Evolutionary conservation across 2,888 invertebrate genomes (phyloP).

Genomic region (Harpalus rubripes): DNA sequence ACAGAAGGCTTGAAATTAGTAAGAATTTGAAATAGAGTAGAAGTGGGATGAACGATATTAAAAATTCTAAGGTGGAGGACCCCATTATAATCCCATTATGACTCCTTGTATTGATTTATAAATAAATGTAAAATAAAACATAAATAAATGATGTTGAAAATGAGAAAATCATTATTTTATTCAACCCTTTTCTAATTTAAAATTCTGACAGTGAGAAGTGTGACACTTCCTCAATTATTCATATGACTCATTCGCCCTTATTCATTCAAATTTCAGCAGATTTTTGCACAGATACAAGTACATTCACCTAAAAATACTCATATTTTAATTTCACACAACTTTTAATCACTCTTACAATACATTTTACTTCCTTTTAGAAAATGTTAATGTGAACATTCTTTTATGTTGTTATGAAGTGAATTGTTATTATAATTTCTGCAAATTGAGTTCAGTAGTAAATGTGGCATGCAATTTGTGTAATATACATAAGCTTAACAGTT

Average conservation of each 20-base stretch:
- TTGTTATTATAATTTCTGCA: constrained; percentile 26
- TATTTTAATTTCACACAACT: not conserved
- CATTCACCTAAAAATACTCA: not conserved
- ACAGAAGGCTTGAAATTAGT: too few relatives aligned
- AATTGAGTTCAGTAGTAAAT: constrained; percentile 35
- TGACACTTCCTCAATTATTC: not conserved
- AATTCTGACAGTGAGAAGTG: not conserved
- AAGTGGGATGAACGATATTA: too few relatives aligned
- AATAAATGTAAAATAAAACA: not conserved
- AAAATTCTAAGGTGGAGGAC: too few relatives aligned
- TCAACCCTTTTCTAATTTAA: not conserved
- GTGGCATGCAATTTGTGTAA: constrained; percentile 39
- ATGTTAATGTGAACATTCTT: constrained; percentile 4
- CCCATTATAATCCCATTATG: not conserved
- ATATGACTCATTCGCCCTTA: not conserved
- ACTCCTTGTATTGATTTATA: not conserved
- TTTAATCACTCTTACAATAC: not conserved
- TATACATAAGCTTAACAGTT: constrained; percentile 33
- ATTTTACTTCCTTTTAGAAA: not conserved
- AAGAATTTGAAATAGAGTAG: too few relatives aligned
- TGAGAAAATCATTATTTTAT: not conserved
- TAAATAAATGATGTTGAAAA: not conserved
- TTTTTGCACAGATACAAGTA: constrained; percentile 1
- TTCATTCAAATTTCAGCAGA: not conserved
- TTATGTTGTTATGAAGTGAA: constrained; percentile 1